Evolutionary conservation across 2,888 invertebrate species (phyloP).

Genomic region (Hydrotaea cyrtoneurina): DNA sequence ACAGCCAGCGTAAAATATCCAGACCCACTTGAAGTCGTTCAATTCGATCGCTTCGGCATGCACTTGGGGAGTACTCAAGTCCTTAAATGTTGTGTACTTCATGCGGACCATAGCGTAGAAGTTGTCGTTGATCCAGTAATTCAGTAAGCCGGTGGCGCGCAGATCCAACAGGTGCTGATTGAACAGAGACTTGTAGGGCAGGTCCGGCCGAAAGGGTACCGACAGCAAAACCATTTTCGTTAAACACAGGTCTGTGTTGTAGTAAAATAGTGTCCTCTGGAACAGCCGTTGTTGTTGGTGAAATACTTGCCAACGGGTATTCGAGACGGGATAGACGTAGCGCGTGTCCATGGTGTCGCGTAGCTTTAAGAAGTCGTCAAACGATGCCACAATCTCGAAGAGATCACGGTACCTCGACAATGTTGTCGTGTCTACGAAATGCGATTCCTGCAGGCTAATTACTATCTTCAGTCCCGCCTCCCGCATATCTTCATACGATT

Average conservation of each 20-base stretch:
- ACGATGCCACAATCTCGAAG: neutral
- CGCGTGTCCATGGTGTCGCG: constrained; percentile 51
- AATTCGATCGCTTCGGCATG: constrained; percentile 20
- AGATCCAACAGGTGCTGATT: constrained; percentile 61
- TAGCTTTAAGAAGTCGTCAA: constrained; percentile 24
- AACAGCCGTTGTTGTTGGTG: constrained; percentile 55
- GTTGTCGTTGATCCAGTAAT: constrained; percentile 56
- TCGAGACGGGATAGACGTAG: constrained; percentile 52
- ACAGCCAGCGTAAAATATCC: constrained; percentile 44
- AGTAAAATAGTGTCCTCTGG: constrained; percentile 57
- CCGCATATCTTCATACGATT: constrained; percentile 59
- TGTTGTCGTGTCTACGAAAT: neutral
- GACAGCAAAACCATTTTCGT: constrained; percentile 26
- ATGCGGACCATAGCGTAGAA: constrained; percentile 58
- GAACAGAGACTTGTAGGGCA: constrained; percentile 55
- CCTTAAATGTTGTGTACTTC: constrained; percentile 47
- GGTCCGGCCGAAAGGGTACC: constrained; percentile 55
- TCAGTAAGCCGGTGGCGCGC: constrained; percentile 55
- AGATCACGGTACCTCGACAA: constrained; percentile 19
- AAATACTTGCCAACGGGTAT: constrained; percentile 54
- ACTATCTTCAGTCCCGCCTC: constrained; percentile 53
- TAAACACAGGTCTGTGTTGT: constrained; percentile 49
- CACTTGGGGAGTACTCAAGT: constrained; percentile 47
- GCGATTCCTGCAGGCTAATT: constrained; percentile 20
- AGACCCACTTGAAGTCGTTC: constrained; percentile 59